phyloP scores from a whole-genome alignment of 2,113 vertebrate species.

The Propithecus coquereli region DNA sequence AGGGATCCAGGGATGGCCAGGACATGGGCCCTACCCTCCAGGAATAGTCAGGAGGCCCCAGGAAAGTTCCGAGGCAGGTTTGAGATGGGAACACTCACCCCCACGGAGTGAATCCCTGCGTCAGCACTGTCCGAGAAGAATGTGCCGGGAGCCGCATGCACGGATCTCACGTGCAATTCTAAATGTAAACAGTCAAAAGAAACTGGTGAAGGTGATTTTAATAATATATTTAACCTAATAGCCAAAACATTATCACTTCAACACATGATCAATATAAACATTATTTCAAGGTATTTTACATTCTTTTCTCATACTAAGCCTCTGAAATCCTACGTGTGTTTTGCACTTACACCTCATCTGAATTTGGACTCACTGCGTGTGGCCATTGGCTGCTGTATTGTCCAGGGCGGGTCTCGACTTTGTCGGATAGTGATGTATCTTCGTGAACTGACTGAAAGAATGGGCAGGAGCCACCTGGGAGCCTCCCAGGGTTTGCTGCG shows the following conservation, averaged over 20 bases:
- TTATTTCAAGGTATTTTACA: not conserved
- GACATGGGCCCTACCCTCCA: not conserved
- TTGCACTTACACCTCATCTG: not conserved
- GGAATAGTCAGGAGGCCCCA: not conserved
- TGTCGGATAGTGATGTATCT: not conserved
- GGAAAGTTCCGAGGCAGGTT: not conserved
- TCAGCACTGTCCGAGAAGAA: not conserved
- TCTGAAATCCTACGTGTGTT: not conserved
- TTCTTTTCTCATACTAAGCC: not conserved
- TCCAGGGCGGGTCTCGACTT: not conserved
- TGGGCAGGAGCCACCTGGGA: not conserved
- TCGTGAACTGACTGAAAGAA: not conserved
- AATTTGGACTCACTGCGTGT: not conserved
- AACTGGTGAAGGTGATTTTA: not conserved
- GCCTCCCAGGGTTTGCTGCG: not conserved
- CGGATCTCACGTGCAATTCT: not conserved
- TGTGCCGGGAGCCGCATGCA: not conserved
- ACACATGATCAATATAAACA: not conserved
- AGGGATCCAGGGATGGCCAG: not conserved
- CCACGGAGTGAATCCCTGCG: not conserved
- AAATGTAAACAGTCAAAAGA: not conserved
- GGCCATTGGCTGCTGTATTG: not conserved
- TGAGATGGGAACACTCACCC: not conserved
- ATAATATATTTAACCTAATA: not conserved
- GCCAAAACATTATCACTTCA: slow-evolving; percentile 2